Evolutionary conservation across 2,113 vertebrate species (phyloP).

Genomic region (Apteryx owenii): DNA sequence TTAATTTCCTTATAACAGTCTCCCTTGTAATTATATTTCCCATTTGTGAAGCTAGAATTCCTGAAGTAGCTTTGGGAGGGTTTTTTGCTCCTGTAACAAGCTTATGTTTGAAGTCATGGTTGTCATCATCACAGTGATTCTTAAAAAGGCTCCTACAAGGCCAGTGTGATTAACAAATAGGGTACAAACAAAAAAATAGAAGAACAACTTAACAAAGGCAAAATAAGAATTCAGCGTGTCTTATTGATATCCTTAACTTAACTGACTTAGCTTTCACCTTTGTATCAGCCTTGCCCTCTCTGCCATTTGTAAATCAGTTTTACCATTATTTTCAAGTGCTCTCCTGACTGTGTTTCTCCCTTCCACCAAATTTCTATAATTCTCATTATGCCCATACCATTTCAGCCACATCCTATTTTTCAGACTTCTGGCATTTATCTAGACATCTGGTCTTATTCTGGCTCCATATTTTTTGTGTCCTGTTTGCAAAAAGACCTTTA

Average conservation of each 20-base stretch:
- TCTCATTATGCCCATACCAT: neutral
- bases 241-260: neutral
- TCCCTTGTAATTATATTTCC: neutral
- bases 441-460: neutral
- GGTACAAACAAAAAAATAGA: neutral
- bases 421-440: neutral
- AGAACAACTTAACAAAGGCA: neutral
- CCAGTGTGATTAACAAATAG: neutral
- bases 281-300: neutral
- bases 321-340: neutral
- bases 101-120: neutral
- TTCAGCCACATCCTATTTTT: neutral
- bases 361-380: neutral
- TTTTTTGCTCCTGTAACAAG: neutral
- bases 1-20: neutral
- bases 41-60: neutral
- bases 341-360: neutral
- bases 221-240: neutral
- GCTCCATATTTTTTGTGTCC: neutral
- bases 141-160: neutral
- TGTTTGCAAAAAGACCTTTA: constrained; percentile 7
- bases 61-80: neutral
- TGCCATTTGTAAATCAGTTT: neutral
- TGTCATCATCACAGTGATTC: neutral
- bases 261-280: neutral